Percentiles rank a stretch among this genome's conserved stretches.
phyloP scores from a whole-genome alignment of 2,113 vertebrate species.

The Todiramphus chloris region DNA sequence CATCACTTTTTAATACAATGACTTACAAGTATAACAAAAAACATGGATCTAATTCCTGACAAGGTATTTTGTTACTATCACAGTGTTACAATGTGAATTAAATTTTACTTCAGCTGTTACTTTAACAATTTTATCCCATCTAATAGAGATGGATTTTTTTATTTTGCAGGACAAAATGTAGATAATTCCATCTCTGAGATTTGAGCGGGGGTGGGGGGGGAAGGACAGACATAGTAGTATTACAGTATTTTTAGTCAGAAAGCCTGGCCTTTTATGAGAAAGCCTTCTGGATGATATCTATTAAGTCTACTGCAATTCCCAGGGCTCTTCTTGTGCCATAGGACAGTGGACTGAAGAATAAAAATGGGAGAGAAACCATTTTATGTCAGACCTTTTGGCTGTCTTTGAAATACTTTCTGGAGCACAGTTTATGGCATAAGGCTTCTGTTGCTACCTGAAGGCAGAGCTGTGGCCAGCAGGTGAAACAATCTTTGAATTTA shows the following conservation, averaged over 20 bases:
- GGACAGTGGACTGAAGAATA: neutral
- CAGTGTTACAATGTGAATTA: neutral
- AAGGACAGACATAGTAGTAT: neutral
- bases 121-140: neutral
- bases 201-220: too few species aligned
- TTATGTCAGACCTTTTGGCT: neutral
- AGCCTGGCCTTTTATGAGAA: neutral
- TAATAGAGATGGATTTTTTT: neutral
- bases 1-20: neutral
- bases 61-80: neutral
- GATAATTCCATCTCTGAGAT: neutral
- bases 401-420: constrained; percentile 12
- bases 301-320: neutral
- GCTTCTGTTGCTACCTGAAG: neutral
- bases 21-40: neutral
- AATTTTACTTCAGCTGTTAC: neutral
- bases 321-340: neutral
- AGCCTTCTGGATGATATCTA: neutral
- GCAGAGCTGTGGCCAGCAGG: neutral
- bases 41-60: neutral
- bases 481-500: constrained; percentile 16
- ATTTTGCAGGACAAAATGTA: neutral
- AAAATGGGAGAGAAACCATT: neutral
- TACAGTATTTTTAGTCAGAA: neutral
- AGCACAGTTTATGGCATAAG: neutral